Base-by-base conservation (phyloP, 2,113 vertebrate species). In the Asarcornis scutulata region DNA sequence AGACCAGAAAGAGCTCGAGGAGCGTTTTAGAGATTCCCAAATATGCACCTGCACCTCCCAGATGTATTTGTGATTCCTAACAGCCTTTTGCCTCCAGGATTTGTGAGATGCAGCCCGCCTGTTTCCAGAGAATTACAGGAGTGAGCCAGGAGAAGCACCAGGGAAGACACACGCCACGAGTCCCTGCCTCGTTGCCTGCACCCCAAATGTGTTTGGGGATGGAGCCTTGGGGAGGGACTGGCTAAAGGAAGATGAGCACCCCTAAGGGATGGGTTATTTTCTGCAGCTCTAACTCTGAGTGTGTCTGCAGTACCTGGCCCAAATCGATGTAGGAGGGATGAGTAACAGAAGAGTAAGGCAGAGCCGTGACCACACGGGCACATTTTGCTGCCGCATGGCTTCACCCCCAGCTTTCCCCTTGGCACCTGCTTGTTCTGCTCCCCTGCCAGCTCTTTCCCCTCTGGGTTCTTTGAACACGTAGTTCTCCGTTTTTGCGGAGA, bases 321-420 rank as follows among this genome's bases (percentile, higher is more conserved):
- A 2, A n/a, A 40, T 44, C 25, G 16, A 2, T 13, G 50, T 52
- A 42, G 50, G 7, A 4, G 8, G 11, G 8, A 64, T 15, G 36
- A 34, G 18, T 29, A 40, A 31, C 29, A 48, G 63, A 40, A 25
- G 59, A 58, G 32, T n/a, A 0, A 1, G 22, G n/a, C 25, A 56
- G 16, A 6, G 3, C 73, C 32, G 21, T 60, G 42, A 59, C 64
- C 1, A 1, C 8, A 9, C 52, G 25, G 53, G 9, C 38, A 20
- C 13, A 0, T 44, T 53, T 9, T 5, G 5, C 72, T 52, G 66
- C 52, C 32, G 20, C 46, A 2, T 0, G n/a, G n/a, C 59, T 9
- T 83, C 50, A 9, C 2, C 62, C 74, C 66, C 69, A 55, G 20
- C 23, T 69, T 29, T 29, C 52, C 38, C 60, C 7, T 71, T 66